Conservation (phyloP, 2,888 invertebrate species). For the Corythucha ciliata region DNA sequence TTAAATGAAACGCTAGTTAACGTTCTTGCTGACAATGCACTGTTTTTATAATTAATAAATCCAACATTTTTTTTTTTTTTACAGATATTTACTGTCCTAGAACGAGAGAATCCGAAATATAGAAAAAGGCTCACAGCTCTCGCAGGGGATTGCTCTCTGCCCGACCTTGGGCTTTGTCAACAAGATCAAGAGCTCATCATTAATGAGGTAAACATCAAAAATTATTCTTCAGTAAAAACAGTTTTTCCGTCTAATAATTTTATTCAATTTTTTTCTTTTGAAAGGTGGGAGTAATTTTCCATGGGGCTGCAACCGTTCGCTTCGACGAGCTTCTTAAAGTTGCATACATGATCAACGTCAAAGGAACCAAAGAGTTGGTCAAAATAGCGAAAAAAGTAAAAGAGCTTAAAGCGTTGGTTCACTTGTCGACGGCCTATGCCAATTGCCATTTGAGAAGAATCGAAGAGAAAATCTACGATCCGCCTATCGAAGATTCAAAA, state of each 20-base stretch:
- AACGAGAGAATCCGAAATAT: slow-evolving; percentile 57
- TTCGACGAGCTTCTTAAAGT: slow-evolving; percentile 74
- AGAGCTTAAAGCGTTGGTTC: slow-evolving; percentile 56
- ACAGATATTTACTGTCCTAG: slow-evolving; percentile 63
- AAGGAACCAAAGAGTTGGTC: slow-evolving; percentile 65
- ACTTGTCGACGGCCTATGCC: slow-evolving; percentile 43
- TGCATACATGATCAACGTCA: slow-evolving; percentile 69
- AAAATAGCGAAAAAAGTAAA: slow-evolving; percentile 60
- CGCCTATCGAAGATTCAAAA: slow-evolving; percentile 40
- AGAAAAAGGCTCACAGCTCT: slow-evolving; percentile 67
- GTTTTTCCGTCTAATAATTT: background rate
- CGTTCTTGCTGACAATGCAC: background rate
- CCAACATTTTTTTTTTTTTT: slow-evolving; percentile 12
- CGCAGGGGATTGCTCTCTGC: slow-evolving; percentile 60
- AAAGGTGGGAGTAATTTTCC: slow-evolving; percentile 62
- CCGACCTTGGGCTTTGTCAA: slow-evolving; percentile 54
- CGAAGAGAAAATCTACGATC: slow-evolving; percentile 43
- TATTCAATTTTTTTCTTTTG: too few relatives aligned
- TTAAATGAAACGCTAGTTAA: background rate
- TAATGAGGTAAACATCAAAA: slow-evolving; percentile 49
- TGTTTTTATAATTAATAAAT: background rate
- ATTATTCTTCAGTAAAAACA: background rate
- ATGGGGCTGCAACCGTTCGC: slow-evolving; percentile 85
- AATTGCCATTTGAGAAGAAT: slow-evolving; percentile 40
- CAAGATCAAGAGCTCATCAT: slow-evolving; percentile 51